Conservation (phyloP, 2,113 vertebrate genomes). For the Fregata magnificens region DNA sequence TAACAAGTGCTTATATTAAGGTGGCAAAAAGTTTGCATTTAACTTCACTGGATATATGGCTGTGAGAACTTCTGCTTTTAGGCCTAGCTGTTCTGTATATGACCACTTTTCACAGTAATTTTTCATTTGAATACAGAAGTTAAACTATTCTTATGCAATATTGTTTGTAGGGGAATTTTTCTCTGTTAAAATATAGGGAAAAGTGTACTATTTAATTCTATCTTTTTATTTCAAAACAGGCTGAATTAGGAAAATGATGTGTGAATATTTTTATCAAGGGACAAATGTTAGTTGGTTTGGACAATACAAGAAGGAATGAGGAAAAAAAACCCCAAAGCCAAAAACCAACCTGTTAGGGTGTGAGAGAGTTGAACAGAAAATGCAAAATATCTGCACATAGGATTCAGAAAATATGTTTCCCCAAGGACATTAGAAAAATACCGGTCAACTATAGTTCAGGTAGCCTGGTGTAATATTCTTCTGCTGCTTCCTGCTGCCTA, state of each 20-base stretch:
- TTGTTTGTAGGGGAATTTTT: background rate
- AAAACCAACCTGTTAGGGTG: fast-evolving
- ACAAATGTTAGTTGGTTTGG: background rate
- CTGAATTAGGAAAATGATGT: background rate
- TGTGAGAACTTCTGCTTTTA: background rate
- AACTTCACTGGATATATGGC: background rate
- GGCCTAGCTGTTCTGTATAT: background rate
- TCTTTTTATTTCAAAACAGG: background rate
- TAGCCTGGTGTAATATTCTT: background rate
- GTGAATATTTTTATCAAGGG: background rate
- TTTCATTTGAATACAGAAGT: background rate
- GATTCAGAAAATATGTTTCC: background rate
- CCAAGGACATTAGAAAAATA: background rate
- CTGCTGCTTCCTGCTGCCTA: constrained; percentile 12
- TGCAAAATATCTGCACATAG: background rate
- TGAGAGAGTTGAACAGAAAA: background rate
- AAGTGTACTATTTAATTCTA: background rate
- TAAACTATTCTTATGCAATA: background rate
- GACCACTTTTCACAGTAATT: background rate
- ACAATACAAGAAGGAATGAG: background rate
- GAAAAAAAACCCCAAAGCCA: background rate
- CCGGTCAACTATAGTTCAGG: background rate
- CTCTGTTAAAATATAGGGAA: background rate
- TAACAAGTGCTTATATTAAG: background rate
- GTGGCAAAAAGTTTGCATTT: background rate